Evolutionary conservation across 2,113 vertebrate species (phyloP).

Genomic region (Amphiprion percula): DNA sequence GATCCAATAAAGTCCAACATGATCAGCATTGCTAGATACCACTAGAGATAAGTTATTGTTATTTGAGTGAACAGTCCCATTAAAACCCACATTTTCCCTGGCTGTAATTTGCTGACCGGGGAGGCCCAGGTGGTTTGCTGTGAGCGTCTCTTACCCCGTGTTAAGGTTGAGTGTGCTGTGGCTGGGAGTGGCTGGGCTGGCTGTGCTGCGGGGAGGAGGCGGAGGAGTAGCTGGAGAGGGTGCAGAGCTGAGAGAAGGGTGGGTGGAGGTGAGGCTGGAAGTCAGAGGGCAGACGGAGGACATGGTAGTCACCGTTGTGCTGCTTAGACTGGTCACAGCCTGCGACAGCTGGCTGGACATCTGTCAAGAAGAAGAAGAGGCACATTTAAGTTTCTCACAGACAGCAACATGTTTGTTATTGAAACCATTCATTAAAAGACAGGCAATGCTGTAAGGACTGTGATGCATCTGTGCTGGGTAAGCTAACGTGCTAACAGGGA

Average conservation of each 20-base stretch:
- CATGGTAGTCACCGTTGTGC: conserved; percentile 93
- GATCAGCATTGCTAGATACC: too few relatives aligned
- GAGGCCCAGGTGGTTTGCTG: neutral
- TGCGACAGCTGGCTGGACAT: conserved; percentile 87
- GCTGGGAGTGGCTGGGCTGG: conserved; percentile 91
- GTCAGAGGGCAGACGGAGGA: conserved; percentile 88
- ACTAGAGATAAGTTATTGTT: too few relatives aligned
- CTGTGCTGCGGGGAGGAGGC: conserved; percentile 88
- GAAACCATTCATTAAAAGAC: neutral
- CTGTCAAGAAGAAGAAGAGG: conserved; percentile 67
- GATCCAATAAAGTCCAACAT: too few relatives aligned
- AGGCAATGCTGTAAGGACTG: neutral
- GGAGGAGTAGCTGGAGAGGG: conserved; percentile 89
- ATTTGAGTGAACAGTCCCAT: too few relatives aligned
- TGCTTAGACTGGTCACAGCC: conserved; percentile 91
- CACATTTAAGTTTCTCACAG: neutral
- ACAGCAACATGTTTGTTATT: neutral
- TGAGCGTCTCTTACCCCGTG: conserved; percentile 86
- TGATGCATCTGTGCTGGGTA: neutral
- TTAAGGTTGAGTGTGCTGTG: conserved; percentile 90
- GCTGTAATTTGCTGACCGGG: too few relatives aligned
- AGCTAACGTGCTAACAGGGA: neutral
- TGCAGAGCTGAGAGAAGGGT: conserved; percentile 85
- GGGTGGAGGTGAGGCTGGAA: conserved; percentile 88
- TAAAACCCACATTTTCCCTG: too few relatives aligned